These are phyloP conservation scores for Chionoecetes opilio DNA, from an alignment of 1,140 invertebrate species.

Conservation along the genomic window DNA sequence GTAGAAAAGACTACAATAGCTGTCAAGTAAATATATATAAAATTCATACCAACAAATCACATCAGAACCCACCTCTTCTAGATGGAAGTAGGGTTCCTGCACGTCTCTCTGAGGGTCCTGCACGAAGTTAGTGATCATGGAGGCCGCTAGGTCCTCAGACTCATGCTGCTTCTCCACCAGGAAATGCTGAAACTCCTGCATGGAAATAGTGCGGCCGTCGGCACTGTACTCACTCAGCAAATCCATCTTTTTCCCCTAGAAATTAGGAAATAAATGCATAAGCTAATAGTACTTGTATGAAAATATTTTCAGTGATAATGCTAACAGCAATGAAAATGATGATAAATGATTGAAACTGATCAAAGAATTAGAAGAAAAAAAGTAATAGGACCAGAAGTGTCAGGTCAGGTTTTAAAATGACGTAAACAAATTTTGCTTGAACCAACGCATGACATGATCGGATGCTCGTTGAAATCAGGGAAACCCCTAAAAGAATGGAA, in stretches of 20 bases:
- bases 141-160: slow-evolving; percentile 85
- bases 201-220: slow-evolving; percentile 87
- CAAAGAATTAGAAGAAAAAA: too few relatives aligned
- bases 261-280: neutral
- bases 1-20: too few relatives aligned
- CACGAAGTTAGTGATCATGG: slow-evolving; percentile 88
- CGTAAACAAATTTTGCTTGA: too few relatives aligned
- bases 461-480: too few relatives aligned
- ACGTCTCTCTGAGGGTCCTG: slow-evolving; percentile 91
- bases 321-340: too few relatives aligned
- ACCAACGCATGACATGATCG: too few relatives aligned
- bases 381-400: too few relatives aligned
- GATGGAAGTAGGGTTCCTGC: slow-evolving; percentile 91
- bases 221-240: slow-evolving; percentile 86
- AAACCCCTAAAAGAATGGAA: too few relatives aligned
- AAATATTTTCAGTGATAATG: too few relatives aligned
- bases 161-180: slow-evolving; percentile 92
- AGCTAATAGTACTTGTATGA: neutral
- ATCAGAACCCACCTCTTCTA: slow-evolving; percentile 86
- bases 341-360: too few relatives aligned
- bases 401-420: too few relatives aligned
- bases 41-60: neutral
- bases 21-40: neutral
- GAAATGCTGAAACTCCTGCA: slow-evolving; percentile 92
- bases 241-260: neutral